A percentile compares a stretch with the other conserved stretches of the same genome.
Conservation (phyloP, 2,888 invertebrate genomes). For the Cinara cedri region DNA sequence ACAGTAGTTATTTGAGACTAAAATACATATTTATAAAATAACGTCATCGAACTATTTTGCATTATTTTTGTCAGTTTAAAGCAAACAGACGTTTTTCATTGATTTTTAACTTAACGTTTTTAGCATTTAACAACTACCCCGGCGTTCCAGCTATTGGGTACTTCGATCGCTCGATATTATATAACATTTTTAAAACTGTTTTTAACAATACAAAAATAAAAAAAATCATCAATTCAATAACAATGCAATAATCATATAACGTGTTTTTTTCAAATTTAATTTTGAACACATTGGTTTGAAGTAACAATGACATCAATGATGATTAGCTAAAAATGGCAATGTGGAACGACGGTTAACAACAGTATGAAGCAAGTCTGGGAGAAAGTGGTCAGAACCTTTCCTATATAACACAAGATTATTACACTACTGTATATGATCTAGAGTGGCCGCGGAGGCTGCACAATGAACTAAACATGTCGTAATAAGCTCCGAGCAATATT, state of each 20-base stretch:
- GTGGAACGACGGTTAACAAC: slow-evolving; percentile 39
- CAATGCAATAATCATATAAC: not conserved
- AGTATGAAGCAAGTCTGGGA: slow-evolving; percentile 53
- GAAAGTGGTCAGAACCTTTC: slow-evolving; percentile 56
- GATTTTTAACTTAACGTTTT: too few relatives aligned
- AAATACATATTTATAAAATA: too few relatives aligned
- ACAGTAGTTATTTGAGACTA: too few relatives aligned
- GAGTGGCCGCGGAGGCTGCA: slow-evolving; percentile 46
- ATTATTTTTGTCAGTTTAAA: too few relatives aligned
- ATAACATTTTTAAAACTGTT: too few relatives aligned
- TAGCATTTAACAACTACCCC: too few relatives aligned
- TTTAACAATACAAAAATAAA: too few relatives aligned
- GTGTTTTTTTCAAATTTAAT: not conserved
- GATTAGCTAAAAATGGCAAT: slow-evolving; percentile 52
- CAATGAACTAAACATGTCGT: slow-evolving; percentile 31
- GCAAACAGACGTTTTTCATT: too few relatives aligned
- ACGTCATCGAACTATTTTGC: too few relatives aligned
- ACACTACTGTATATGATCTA: slow-evolving; percentile 44
- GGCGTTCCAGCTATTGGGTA: too few relatives aligned
- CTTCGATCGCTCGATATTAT: too few relatives aligned
- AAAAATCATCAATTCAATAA: not conserved
- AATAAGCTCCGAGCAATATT: slow-evolving; percentile 21
- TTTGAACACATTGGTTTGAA: not conserved
- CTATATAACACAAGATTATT: slow-evolving; percentile 38
- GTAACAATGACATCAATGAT: slow-evolving; percentile 43